phyloP scores from a whole-genome alignment of 2,113 vertebrate genomes.

The Pionites leucogaster region DNA sequence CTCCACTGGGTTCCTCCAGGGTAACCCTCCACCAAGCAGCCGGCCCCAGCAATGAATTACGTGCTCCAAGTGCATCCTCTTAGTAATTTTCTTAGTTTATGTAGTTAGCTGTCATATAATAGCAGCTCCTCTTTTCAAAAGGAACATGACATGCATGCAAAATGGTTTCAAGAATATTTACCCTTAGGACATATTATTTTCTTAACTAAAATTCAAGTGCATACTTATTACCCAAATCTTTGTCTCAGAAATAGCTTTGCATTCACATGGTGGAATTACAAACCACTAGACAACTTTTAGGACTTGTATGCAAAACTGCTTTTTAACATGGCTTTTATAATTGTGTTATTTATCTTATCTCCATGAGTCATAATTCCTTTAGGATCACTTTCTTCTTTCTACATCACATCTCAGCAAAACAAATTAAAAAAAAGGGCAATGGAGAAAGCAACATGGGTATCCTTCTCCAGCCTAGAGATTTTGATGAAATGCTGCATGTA shows the following conservation, averaged over 20 bases:
- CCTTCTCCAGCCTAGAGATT: neutral
- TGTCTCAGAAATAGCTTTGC: constrained; percentile 1
- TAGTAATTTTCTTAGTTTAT: neutral
- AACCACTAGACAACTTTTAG: constrained; percentile 41
- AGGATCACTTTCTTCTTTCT: constrained; percentile 24
- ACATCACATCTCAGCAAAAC: constrained; percentile 4
- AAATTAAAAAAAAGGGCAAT: neutral
- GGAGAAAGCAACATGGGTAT: neutral
- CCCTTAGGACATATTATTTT: constrained; percentile 47
- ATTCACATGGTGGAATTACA: constrained; percentile 27
- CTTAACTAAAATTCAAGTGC: constrained; percentile 59
- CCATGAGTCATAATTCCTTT: constrained; percentile 57
- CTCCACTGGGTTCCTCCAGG: neutral
- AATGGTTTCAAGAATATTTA: neutral
- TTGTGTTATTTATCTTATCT: constrained; percentile 51
- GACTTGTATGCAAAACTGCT: constrained; percentile 25
- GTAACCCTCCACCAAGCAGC: neutral
- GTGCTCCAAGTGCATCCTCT: neutral
- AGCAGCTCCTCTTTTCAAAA: neutral
- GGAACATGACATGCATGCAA: neutral
- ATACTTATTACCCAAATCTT: constrained; percentile 35
- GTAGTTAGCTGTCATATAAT: constrained; percentile 46
- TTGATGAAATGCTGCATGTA: neutral
- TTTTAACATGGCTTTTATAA: constrained; percentile 18
- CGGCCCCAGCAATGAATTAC: neutral